phyloP scores from a whole-genome alignment of 2,888 invertebrate genomes.

The Himalopsyche tibetana region DNA sequence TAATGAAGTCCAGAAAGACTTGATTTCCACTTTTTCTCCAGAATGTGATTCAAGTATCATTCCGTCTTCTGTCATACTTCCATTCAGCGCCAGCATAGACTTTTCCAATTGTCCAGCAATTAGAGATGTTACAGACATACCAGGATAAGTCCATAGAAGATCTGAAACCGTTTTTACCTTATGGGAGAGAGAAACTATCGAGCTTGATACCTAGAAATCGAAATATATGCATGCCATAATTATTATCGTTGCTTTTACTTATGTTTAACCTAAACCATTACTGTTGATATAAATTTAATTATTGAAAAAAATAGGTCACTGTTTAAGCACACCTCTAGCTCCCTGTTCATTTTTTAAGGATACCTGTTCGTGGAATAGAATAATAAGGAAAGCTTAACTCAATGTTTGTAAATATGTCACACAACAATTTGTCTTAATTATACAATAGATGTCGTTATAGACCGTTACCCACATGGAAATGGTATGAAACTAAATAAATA shows the following conservation, averaged over 20 bases:
- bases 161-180: slow-evolving; percentile 45
- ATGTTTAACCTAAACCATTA: no score
- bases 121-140: background rate
- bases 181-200: slow-evolving; percentile 8
- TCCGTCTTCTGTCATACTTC: background rate
- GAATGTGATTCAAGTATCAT: background rate
- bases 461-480: background rate
- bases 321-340: no score
- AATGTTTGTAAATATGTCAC: no score
- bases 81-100: slow-evolving; percentile 12
- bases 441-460: no score
- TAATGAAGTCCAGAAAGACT: slow-evolving; percentile 7
- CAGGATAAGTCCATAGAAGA: slow-evolving; percentile 19
- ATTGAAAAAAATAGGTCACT: no score
- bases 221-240: background rate
- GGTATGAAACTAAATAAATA: background rate
- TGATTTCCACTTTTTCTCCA: slow-evolving; percentile 6
- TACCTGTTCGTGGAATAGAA: no score
- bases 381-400: no score
- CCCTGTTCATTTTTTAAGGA: no score
- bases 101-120: slow-evolving; percentile 23
- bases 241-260: background rate
- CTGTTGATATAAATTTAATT: no score
- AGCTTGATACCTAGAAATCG: slow-evolving; percentile 38
- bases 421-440: no score